These are phyloP conservation scores for Silurus glanis DNA, from an alignment of 2,113 vertebrate species.

Conservation along the genomic window DNA sequence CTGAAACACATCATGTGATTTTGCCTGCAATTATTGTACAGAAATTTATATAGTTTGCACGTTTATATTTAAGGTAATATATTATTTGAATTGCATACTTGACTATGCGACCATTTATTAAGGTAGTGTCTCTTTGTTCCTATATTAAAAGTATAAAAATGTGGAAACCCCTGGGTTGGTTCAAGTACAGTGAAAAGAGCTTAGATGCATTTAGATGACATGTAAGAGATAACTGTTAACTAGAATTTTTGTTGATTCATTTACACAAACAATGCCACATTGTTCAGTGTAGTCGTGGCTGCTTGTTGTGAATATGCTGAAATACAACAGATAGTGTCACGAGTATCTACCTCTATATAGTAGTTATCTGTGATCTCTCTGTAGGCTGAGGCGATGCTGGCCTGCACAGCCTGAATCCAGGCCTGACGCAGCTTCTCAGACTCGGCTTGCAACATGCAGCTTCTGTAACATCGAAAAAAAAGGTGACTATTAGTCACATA, in stretches of 20 bases:
- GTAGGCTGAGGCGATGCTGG: constrained; percentile 95
- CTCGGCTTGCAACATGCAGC: constrained; percentile 97
- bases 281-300: background rate
- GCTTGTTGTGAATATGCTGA: background rate
- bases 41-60: background rate
- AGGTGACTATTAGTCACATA: background rate
- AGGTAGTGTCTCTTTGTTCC: background rate
- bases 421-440: constrained; percentile 94
- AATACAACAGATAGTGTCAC: background rate
- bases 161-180: background rate
- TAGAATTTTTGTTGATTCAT: background rate
- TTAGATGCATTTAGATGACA: background rate
- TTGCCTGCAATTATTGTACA: too few relatives aligned
- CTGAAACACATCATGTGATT: too few relatives aligned
- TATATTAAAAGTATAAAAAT: background rate
- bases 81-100: background rate
- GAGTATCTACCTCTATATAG: constrained; percentile 69
- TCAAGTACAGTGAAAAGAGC: background rate
- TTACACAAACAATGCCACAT: background rate
- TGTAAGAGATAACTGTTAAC: background rate
- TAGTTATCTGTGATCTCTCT: constrained; percentile 82
- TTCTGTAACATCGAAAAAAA: constrained; percentile 71
- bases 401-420: constrained; percentile 97
- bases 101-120: background rate
- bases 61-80: background rate